A percentile compares a stretch with the other conserved stretches of the same genome.
phyloP scores from a whole-genome alignment of 2,113 vertebrate genomes.

The Crypturellus undulatus region DNA sequence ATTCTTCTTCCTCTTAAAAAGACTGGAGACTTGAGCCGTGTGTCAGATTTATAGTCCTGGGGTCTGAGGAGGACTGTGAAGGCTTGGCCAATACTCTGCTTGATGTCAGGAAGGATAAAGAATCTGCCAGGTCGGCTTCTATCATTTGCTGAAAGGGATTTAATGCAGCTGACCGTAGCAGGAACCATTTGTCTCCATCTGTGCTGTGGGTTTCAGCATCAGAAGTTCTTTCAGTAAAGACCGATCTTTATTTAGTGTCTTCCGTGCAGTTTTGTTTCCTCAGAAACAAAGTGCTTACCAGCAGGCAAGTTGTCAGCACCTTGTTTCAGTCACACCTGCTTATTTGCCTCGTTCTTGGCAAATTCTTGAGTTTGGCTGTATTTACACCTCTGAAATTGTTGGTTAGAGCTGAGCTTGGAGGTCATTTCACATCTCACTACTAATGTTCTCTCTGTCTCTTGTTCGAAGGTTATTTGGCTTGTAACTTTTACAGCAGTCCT shows the following conservation, averaged over 20 bases:
- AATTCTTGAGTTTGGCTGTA: neutral
- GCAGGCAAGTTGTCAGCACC: neutral
- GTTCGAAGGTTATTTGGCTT: constrained; percentile 68
- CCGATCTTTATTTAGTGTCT: neutral
- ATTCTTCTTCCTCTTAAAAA: neutral
- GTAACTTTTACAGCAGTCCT: constrained; percentile 61
- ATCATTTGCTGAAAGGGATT: neutral
- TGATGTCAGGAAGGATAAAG: neutral
- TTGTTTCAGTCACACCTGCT: neutral
- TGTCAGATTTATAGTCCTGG: neutral
- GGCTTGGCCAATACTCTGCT: neutral
- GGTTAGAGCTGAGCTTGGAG: neutral
- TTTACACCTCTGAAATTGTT: neutral
- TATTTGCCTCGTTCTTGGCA: neutral
- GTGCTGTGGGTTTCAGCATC: neutral
- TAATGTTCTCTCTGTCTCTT: neutral
- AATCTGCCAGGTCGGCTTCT: neutral
- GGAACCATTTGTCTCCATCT: neutral
- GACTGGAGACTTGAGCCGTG: neutral
- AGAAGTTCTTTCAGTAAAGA: neutral
- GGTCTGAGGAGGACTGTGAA: neutral
- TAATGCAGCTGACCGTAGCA: neutral
- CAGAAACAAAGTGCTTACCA: neutral
- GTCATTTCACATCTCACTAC: neutral
- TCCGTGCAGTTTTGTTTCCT: neutral